These are phyloP conservation scores for Mormyrus hasselquistii DNA, from an alignment of 2,797 vertebrate species.

Conservation along the genomic window DNA sequence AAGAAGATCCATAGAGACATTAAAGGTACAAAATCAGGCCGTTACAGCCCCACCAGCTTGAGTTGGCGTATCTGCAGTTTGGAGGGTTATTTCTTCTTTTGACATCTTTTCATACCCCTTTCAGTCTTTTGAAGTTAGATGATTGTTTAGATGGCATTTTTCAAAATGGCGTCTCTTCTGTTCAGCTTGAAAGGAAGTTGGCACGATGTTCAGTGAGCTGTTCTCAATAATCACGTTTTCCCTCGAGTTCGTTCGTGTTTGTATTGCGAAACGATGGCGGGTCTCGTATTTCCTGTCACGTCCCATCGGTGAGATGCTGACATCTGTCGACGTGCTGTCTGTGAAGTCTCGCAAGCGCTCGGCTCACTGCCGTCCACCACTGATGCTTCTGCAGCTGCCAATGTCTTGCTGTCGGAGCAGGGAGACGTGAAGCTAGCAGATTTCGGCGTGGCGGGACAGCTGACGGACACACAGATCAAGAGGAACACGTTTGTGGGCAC, in stretches of 20 bases:
- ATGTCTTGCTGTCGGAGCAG: constrained; percentile 92
- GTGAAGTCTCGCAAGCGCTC: background rate
- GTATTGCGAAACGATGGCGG: background rate
- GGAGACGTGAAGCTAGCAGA: constrained; percentile 87
- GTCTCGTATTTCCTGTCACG: background rate
- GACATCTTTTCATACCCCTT: background rate
- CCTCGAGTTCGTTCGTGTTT: background rate
- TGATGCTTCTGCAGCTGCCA: constrained; percentile 54
- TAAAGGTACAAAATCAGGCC: constrained; percentile 68
- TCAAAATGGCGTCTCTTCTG: background rate
- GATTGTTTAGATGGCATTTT: background rate
- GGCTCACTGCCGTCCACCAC: background rate
- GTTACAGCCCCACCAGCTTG: background rate
- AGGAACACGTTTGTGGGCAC: constrained; percentile 97
- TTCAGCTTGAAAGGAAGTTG: background rate
- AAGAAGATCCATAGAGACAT: constrained; percentile 99
- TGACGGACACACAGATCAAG: constrained; percentile 98
- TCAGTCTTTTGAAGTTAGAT: background rate
- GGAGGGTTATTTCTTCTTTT: background rate
- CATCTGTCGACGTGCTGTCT: background rate
- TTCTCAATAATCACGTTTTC: background rate
- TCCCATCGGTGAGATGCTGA: background rate
- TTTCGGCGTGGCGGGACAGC: constrained; percentile 66
- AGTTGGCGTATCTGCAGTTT: background rate
- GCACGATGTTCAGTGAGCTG: background rate